These are phyloP conservation scores for Oryzaephilus surinamensis DNA, from an alignment of 1,140 invertebrate species.

Conservation along the genomic window DNA sequence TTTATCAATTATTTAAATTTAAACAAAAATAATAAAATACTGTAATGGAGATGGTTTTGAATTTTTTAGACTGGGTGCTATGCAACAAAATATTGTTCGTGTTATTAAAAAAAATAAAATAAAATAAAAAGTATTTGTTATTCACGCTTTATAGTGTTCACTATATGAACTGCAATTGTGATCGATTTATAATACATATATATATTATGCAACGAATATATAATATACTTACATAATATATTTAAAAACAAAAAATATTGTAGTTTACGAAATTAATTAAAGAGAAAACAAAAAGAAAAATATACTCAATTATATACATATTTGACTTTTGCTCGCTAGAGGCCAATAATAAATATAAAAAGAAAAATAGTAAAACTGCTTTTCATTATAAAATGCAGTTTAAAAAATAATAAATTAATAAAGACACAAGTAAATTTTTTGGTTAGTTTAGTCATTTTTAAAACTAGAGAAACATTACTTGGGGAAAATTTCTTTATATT, in stretches of 20 bases:
- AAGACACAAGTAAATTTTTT: too few species aligned
- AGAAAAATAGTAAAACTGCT: too few species aligned
- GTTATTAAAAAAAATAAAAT: slow-evolving; percentile 17
- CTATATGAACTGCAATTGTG: slow-evolving; percentile 37
- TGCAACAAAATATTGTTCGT: slow-evolving; percentile 22
- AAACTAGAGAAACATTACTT: too few species aligned
- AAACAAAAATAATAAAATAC: slow-evolving; percentile 6
- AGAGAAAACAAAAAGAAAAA: slow-evolving; percentile 13
- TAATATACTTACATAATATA: too few species aligned
- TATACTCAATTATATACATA: slow-evolving; percentile 13
- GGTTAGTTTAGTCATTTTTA: too few species aligned
- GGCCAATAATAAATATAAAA: slow-evolving; percentile 3
- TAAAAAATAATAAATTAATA: too few species aligned
- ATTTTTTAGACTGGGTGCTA: slow-evolving; percentile 28
- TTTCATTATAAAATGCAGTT: too few species aligned
- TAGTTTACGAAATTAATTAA: slow-evolving; percentile 15
- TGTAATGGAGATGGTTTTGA: slow-evolving; percentile 14
- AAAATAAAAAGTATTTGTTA: slow-evolving; percentile 19
- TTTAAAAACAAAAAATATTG: too few species aligned
- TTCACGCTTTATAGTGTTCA: slow-evolving; percentile 37
- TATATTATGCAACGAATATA: slow-evolving; percentile 36
- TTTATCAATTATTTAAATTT: background rate
- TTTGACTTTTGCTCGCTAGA: slow-evolving; percentile 13
- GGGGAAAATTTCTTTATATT: too few species aligned
- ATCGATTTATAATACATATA: slow-evolving; percentile 33